Evolutionary conservation across 1,140 invertebrate genomes (phyloP).

Genomic region (Drosophila trapezifrons): DNA sequence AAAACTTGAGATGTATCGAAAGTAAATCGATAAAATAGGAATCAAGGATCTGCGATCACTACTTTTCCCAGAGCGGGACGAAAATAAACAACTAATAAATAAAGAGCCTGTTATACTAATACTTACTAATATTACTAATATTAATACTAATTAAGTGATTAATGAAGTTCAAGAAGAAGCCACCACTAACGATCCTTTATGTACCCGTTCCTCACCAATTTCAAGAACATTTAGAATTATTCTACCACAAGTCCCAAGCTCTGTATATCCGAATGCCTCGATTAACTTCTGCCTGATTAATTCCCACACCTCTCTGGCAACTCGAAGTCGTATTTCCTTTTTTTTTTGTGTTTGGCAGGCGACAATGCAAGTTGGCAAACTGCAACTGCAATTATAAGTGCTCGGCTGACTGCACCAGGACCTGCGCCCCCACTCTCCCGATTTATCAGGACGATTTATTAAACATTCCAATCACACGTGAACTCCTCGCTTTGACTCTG

Average conservation of each 20-base stretch:
- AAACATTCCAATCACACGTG: constrained; percentile 58
- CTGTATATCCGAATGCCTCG: background rate
- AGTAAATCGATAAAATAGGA: too few species aligned
- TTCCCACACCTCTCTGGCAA: constrained; percentile 2
- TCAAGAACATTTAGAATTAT: too few species aligned
- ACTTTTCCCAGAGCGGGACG: too few species aligned
- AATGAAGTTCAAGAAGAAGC: too few species aligned
- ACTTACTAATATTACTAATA: too few species aligned
- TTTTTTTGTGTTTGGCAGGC: background rate
- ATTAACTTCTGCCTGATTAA: constrained; percentile 9
- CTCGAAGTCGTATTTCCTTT: background rate
- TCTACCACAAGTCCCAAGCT: background rate
- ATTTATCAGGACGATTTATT: constrained; percentile 27
- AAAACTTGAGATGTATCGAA: too few species aligned
- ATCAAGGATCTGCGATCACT: too few species aligned
- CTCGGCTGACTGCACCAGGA: constrained; percentile 61
- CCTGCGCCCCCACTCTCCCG: constrained; percentile 4
- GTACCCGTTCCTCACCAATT: background rate
- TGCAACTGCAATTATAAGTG: constrained; percentile 81
- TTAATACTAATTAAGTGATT: too few species aligned
- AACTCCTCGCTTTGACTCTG: constrained; percentile 59
- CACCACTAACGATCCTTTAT: too few species aligned
- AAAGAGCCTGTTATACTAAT: too few species aligned
- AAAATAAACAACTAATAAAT: too few species aligned
- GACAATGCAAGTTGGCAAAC: constrained; percentile 42